Base-by-base conservation (phyloP, 2,113 vertebrate genomes). In the Oryzias woworae region DNA sequence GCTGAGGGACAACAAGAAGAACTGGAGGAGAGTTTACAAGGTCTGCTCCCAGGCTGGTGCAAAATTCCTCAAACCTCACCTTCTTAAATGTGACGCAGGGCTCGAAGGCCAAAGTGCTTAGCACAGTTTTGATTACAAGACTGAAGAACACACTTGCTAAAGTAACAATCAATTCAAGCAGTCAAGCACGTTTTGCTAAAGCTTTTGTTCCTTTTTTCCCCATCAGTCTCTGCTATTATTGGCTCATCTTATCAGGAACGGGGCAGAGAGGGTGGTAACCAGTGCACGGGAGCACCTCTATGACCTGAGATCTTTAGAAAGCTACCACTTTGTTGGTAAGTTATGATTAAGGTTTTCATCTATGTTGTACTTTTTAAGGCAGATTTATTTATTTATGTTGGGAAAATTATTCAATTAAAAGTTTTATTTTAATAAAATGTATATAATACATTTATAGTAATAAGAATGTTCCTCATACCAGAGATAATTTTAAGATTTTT, bases 11-110 rank as follows among this genome's bases (percentile, higher is more conserved):
- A 99, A 97, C 87, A 98, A 98, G 90, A 98, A 98, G 92, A 98
- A 98, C 79, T 99, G 97, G 97, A 94, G 97, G 77, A 93, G 96
- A 92, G 97, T 98, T 85, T 99, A 99, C 89, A 99, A 99, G 96
- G 97, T 99, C 23, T 75, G 87, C n/a, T 23, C 14, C 59, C 17
- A 18, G 23, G 36, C 18, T 31, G 18, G 53, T 54, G 51, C 54
- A 51, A 49, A 58, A 22, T 53, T 47, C 4, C 44, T 60, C 18
- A 74, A 55, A 53, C 2, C 36, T 36, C 12, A 28, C 18, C 42
- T 46, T 26, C 42, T 44, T n/a, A 43, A 36, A 64, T 48, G n/a
- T 55, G 43, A 75, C 49, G 22, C 3, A 18, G 54, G 5, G 16
- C 22, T 52, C 22, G 5, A 57, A 53, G 17, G 18, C 44, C 8